Evolutionary conservation across 2,888 invertebrate species (phyloP), one percentile per base, ranked within the genome.

Genomic region (Tolmerus cingulatus): DNA sequence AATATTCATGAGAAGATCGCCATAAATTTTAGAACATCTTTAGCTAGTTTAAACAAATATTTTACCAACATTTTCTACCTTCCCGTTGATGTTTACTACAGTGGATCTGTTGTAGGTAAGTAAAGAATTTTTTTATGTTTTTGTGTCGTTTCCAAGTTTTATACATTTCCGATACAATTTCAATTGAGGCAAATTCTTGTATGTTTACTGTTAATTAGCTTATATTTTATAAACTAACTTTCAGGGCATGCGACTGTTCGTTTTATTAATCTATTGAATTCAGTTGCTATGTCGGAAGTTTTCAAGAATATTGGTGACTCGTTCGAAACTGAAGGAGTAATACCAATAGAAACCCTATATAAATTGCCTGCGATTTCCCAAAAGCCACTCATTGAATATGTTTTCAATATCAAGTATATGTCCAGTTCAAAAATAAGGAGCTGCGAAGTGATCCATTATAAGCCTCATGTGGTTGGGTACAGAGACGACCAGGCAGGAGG

Each of bases 1-100:
- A 87, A 89, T 0, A 90, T 94, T 0, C 92, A 93, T 89, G 93
- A 94, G 88, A 93, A 93, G 89, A 91, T 93, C 7, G 91, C 92
- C 2, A 89, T 94, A 37, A 92, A 92, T 81, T 93, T 94, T 88
- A 92, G 93, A 89, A 93, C 93, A 12, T 93, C 93, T 0, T 88
- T 93, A 12, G 89, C 89, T 30, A 91, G 92, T 46, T 90, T 94
- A 30, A 91, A 91, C 16, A 90, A 92, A 34, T 94, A 94, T 89
- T 93, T 94, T 43, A 90, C 91, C 57, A 90, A 91, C 0, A 92
- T 93, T 34, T 93, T 94, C 77, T 92, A 92, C 88, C 90, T 94
- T 55, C 91, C 92, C 0, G 90, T 94, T n/a, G 92, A 91, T 86
- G 90, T 94, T 57, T 93, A 92, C 89, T 90, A 91, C 85, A 91